These are phyloP conservation scores for Clarias fuscus DNA, from an alignment of 2,797 vertebrate genomes.

Conservation along the genomic window DNA sequence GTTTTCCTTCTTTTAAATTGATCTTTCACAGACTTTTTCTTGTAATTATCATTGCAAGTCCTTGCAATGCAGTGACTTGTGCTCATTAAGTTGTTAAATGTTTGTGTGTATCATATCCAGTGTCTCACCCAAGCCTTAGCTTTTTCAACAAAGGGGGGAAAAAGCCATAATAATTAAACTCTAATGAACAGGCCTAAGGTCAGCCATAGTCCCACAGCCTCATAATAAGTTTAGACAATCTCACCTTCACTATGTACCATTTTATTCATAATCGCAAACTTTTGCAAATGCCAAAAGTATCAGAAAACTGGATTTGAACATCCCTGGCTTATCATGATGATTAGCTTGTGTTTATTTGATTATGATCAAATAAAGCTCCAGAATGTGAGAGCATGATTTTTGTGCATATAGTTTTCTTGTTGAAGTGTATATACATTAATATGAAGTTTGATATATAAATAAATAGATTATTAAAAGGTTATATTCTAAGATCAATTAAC, in stretches of 20 bases:
- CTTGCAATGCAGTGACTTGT: slow-evolving; percentile 96
- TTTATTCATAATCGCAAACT: neutral
- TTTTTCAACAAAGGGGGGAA: slow-evolving; percentile 97
- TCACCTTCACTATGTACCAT: neutral
- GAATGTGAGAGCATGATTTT: too few relatives aligned
- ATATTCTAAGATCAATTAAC: too few relatives aligned
- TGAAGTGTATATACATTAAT: too few relatives aligned
- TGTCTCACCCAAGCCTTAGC: slow-evolving; percentile 92
- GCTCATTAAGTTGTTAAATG: slow-evolving; percentile 96
- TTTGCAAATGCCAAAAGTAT: neutral
- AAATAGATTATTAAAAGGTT: too few relatives aligned
- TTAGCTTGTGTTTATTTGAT: too few relatives aligned
- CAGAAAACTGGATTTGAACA: too few relatives aligned
- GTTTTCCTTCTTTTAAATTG: neutral
- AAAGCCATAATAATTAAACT: neutral
- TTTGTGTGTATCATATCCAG: slow-evolving; percentile 99
- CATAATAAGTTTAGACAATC: neutral
- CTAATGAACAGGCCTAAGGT: neutral
- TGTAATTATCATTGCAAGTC: slow-evolving; percentile 92
- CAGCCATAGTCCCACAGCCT: neutral
- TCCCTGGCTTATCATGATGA: too few relatives aligned
- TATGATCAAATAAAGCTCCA: too few relatives aligned
- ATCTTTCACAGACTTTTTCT: slow-evolving; percentile 95
- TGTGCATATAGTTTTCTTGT: too few relatives aligned
- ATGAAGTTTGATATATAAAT: too few relatives aligned